A percentile compares a stretch with the other conserved stretches of the same genome.
phyloP scores from a whole-genome alignment of 2,888 invertebrate species.

The Sinodicranocentrus sp. region DNA sequence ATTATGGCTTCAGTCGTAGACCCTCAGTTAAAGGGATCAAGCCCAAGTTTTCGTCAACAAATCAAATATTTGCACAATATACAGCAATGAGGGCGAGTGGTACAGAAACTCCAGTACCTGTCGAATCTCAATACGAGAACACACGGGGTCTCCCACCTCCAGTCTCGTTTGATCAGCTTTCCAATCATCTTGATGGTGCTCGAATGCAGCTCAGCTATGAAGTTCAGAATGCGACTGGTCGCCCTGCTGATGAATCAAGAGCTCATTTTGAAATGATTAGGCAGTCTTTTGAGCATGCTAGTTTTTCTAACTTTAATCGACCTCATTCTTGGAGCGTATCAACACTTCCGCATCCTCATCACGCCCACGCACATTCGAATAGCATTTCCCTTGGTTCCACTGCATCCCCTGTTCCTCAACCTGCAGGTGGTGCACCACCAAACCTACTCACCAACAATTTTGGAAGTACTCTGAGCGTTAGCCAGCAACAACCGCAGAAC shows the following conservation, averaged over 20 bases:
- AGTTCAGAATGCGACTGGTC: slow-evolving; percentile 55
- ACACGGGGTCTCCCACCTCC: slow-evolving; percentile 66
- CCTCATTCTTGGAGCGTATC: slow-evolving; percentile 76
- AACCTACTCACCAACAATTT: slow-evolving; percentile 65
- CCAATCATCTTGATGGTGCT: slow-evolving; percentile 67
- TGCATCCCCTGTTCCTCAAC: slow-evolving; percentile 55
- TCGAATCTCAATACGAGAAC: slow-evolving; percentile 74
- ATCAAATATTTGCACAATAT: slow-evolving; percentile 76
- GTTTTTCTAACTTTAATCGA: slow-evolving; percentile 74
- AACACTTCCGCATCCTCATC: slow-evolving; percentile 73
- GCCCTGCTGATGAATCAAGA: slow-evolving; percentile 58
- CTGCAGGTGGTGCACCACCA: slow-evolving; percentile 33
- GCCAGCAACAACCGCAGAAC: slow-evolving; percentile 71
- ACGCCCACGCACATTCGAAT: slow-evolving; percentile 71
- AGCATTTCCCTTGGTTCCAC: slow-evolving; percentile 66
- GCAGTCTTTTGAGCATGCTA: slow-evolving; percentile 75
- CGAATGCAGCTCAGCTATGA: slow-evolving; percentile 62
- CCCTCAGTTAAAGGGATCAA: slow-evolving; percentile 94
- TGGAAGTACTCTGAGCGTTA: slow-evolving; percentile 70
- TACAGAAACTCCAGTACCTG: slow-evolving; percentile 71
- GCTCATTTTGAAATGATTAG: slow-evolving; percentile 75
- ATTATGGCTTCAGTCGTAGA: slow-evolving; percentile 93
- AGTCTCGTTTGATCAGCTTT: slow-evolving; percentile 62
- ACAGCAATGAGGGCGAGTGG: slow-evolving; percentile 72
- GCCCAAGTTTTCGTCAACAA: slow-evolving; percentile 89